Evolutionary conservation across 2,888 invertebrate genomes (phyloP), one percentile per base, ranked within the genome.

Genomic region (Drosophila paranaensis): DNA sequence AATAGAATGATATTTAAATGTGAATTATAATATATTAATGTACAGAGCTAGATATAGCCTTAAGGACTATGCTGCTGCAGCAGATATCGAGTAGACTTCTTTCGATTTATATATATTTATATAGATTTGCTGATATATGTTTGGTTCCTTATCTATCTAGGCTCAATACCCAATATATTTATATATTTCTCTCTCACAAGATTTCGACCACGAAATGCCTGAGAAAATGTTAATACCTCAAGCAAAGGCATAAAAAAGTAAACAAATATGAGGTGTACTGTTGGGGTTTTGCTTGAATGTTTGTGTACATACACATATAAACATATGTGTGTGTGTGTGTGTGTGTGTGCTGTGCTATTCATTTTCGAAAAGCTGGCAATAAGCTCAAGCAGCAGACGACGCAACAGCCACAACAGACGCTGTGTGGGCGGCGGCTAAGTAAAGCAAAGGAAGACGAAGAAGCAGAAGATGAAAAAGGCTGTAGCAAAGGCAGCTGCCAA

Each of bases 321-420:
- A 20, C 20, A 33, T 46, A 25, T 40, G 20, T 54, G 63, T 40
- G 16, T 53, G 10, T 30, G 14, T 48, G 30, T 14, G 8, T 27
- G 53, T 33, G 25, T 37, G 14, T 51, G 45, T 48, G 54, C 25
- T 51, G 46, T 67, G 73, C 79, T 84, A 84, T 89, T 84, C 82
- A 89, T 87, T 89, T 85, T 74, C 73, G 67, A 82, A 89, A 82
- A 73, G 77, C 90, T 88, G 79, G 88, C 65, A 81, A 85, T 85
- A 85, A 81, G 78, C 78, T 74, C 63, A 60, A 67, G 62, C 71
- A 70, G 67, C 67, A 60, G 77, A 68, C 66, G 71, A 48, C 30
- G 48, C 58, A 64, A 58, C 66, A 61, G 77, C 65, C 67, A 55
- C 63, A 65, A 56, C 66, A 73, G 73, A 76, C 65, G 66, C 20